Conservation (phyloP, 2,113 vertebrate species). For the Menura novaehollandiae region DNA sequence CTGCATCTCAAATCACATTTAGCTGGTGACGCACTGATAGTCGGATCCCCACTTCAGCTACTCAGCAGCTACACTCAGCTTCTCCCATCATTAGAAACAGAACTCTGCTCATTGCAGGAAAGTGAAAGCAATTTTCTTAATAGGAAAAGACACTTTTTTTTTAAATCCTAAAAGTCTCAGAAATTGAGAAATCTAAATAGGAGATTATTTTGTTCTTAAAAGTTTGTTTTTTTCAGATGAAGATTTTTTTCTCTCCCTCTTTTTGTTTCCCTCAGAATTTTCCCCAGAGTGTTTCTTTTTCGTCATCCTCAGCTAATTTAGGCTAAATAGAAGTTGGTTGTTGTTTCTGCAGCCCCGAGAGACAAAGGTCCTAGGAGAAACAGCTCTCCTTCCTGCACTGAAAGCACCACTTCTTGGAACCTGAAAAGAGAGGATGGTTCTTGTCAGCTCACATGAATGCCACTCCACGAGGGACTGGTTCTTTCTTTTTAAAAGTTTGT, state of each 20-base stretch:
- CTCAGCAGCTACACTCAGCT: constrained; percentile 6
- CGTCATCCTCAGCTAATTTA: background rate
- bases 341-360: background rate
- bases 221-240: background rate
- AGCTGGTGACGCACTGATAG: background rate
- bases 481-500: background rate
- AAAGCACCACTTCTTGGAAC: background rate
- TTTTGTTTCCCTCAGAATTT: background rate
- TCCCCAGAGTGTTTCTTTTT: background rate
- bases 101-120: background rate
- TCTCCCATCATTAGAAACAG: background rate
- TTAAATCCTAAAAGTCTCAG: background rate
- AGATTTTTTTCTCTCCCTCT: background rate
- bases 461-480: background rate
- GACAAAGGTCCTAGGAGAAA: background rate
- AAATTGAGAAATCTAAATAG: background rate
- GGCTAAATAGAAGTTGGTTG: background rate
- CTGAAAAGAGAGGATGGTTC: background rate
- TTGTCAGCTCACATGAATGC: background rate
- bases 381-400: background rate
- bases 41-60: background rate
- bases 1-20: constrained; percentile 55
- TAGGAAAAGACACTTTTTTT: background rate
- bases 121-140: constrained; percentile 17
- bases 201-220: background rate